phyloP scores from a whole-genome alignment of 1,140 invertebrate genomes.

The Goniozus legneri region DNA sequence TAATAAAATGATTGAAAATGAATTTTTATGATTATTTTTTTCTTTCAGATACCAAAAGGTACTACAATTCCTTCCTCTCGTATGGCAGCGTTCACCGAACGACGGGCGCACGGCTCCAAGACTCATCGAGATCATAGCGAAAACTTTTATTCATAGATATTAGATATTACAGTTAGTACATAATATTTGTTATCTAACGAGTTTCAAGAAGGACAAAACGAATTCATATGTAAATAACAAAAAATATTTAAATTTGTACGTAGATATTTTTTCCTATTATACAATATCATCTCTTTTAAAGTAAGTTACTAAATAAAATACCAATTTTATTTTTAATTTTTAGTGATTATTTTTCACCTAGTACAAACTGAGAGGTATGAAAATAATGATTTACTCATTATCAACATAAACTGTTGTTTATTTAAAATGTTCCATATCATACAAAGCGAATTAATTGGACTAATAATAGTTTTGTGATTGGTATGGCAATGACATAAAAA shows the following conservation, averaged over 20 bases:
- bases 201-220: neutral
- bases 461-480: too few species aligned
- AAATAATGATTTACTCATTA: too few species aligned
- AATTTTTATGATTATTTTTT: slow-evolving; percentile 5
- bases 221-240: slow-evolving; percentile 7
- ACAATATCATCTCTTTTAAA: too few species aligned
- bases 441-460: too few species aligned
- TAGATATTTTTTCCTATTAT: neutral
- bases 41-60: slow-evolving; percentile 40
- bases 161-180: neutral
- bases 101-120: slow-evolving; percentile 47
- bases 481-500: too few species aligned
- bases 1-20: neutral
- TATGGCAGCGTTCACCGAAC: slow-evolving; percentile 49
- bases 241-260: slow-evolving; percentile 1
- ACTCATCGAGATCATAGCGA: slow-evolving; percentile 46
- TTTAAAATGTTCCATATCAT: too few species aligned
- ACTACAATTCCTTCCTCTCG: slow-evolving; percentile 46
- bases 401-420: too few species aligned
- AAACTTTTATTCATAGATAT: slow-evolving; percentile 40
- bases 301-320: too few species aligned
- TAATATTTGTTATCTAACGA: neutral
- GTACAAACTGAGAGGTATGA: too few species aligned
- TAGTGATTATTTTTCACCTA: too few species aligned
- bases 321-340: too few species aligned